Conservation (phyloP, 2,113 vertebrate genomes). For the Chelonoidis abingdonii region DNA sequence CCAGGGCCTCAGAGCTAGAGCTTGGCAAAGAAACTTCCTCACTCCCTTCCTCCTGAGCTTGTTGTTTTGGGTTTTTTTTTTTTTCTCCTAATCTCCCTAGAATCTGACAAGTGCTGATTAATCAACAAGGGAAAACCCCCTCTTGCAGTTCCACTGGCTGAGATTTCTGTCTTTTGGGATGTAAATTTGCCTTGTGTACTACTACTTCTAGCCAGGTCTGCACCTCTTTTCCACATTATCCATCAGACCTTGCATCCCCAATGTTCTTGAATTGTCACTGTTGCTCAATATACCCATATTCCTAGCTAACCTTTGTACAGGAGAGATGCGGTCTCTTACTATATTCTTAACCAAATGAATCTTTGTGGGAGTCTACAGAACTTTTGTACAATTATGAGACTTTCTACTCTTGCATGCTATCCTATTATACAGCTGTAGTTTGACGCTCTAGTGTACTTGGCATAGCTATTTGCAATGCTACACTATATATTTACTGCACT, state of each 20-base stretch:
- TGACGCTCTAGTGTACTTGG: background rate
- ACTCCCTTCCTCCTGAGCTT: too few species aligned
- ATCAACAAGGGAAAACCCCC: too few species aligned
- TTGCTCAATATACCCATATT: background rate
- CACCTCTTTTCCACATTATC: background rate
- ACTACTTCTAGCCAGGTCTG: background rate
- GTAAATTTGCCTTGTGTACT: background rate
- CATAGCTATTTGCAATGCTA: background rate
- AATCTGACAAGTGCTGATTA: too few species aligned
- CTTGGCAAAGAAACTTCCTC: too few species aligned
- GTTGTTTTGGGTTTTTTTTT: too few species aligned
- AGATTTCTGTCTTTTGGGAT: background rate
- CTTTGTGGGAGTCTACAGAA: background rate
- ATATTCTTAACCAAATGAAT: fast-evolving
- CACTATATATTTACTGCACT: background rate
- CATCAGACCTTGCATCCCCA: background rate
- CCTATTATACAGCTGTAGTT: background rate
- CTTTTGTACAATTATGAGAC: fast-evolving
- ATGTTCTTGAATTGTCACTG: background rate
- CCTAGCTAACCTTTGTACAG: background rate
- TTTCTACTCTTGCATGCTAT: fast-evolving
- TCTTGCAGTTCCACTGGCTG: too few species aligned
- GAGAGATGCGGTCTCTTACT: background rate
- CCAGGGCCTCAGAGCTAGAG: too few species aligned
- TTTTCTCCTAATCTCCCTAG: too few species aligned